Percentiles rank a stretch among this genome's conserved stretches.
Conservation (phyloP, 2,797 vertebrate genomes). For the Choloepus didactylus region DNA sequence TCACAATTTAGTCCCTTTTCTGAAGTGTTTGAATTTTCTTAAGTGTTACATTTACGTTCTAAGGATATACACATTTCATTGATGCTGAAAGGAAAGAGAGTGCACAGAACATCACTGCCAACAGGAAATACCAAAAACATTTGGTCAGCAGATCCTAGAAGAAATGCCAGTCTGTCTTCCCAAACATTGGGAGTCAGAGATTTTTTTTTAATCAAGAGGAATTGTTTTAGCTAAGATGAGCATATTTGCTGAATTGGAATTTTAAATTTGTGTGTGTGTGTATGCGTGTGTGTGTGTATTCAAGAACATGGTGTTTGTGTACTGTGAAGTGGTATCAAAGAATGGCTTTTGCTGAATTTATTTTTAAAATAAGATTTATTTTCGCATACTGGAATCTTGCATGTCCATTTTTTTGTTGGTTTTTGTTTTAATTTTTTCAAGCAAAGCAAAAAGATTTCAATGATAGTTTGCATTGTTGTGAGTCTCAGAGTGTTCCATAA, state of each 20-base stretch:
- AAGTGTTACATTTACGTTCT: slow-evolving; percentile 82
- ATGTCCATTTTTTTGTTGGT: slow-evolving; percentile 86
- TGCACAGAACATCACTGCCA: slow-evolving; percentile 82
- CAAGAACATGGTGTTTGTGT: slow-evolving; percentile 89
- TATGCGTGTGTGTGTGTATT: slow-evolving; percentile 57
- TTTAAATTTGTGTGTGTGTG: slow-evolving; percentile 48
- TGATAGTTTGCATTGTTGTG: slow-evolving; percentile 98
- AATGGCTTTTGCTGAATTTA: slow-evolving; percentile 96
- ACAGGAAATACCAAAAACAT: slow-evolving; percentile 86
- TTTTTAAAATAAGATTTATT: slow-evolving; percentile 88
- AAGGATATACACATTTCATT: slow-evolving; percentile 83
- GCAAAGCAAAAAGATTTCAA: slow-evolving; percentile 95
- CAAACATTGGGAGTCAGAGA: slow-evolving; percentile 85
- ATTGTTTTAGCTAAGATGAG: slow-evolving; percentile 82
- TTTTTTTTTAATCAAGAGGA: slow-evolving; percentile 83
- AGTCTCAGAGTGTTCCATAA: slow-evolving; percentile 99
- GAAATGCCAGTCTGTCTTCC: slow-evolving; percentile 83
- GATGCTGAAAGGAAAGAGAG: slow-evolving; percentile 83
- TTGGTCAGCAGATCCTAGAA: slow-evolving; percentile 86
- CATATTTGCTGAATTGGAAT: slow-evolving; percentile 83
- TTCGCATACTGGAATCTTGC: slow-evolving; percentile 86
- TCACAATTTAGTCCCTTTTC: slow-evolving; percentile 79
- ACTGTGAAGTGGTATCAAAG: slow-evolving; percentile 98
- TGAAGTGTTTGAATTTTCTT: slow-evolving; percentile 77
- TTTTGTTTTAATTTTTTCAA: slow-evolving; percentile 90